A percentile compares a stretch with the other conserved stretches of the same genome.
Conservation (phyloP, 1,140 invertebrate species). For the Lerema accius region DNA sequence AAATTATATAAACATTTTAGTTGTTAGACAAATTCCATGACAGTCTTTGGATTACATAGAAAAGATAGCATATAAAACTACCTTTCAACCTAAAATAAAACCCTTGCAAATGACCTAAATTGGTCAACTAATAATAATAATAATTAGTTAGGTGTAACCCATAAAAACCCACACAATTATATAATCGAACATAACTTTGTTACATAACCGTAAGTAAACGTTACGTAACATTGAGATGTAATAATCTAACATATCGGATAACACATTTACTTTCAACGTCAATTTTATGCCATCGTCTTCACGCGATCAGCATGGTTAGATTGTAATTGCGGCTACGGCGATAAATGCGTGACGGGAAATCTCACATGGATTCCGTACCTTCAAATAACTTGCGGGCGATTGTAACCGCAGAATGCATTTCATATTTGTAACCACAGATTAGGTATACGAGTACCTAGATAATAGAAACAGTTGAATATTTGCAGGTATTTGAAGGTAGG, state of each 20-base stretch:
- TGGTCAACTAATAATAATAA: no score
- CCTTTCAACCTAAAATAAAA: no score
- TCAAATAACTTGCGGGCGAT: no score
- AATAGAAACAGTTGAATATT: not conserved
- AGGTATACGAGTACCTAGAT: no score
- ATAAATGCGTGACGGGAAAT: not conserved
- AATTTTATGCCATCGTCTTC: constrained; percentile 9
- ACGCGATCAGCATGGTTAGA: constrained; percentile 17
- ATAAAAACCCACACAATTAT: not conserved
- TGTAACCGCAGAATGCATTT: no score
- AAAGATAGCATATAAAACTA: no score
- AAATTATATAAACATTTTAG: no score
- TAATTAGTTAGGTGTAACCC: not conserved
- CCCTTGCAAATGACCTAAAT: no score
- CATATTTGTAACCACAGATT: not conserved
- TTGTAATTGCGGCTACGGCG: constrained; percentile 4
- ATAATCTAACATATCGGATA: constrained; percentile 15
- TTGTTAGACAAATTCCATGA: no score
- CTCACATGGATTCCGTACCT: not conserved
- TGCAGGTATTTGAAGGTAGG: no score
- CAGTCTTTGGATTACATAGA: no score
- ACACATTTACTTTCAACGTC: constrained; percentile 14
- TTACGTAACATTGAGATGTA: not conserved
- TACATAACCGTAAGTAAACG: not conserved
- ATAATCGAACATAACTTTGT: not conserved